phyloP scores from a whole-genome alignment of 2,113 vertebrate genomes.

The Muntiacus muntjak region DNA sequence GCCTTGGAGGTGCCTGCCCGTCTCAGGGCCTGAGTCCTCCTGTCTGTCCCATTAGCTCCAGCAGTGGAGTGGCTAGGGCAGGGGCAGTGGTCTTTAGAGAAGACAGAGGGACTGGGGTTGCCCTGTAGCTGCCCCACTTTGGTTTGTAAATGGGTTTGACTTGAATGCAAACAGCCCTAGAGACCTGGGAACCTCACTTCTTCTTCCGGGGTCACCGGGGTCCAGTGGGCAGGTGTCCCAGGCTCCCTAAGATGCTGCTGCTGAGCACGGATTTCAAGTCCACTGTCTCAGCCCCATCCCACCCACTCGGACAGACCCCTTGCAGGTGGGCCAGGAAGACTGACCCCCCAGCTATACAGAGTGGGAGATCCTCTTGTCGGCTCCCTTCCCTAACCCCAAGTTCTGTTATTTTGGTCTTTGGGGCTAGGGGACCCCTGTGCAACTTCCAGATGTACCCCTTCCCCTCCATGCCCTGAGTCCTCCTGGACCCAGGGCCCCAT shows the following conservation, averaged over 20 bases:
- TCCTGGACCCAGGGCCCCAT: background rate
- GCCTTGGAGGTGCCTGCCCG: background rate
- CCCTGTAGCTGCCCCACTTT: background rate
- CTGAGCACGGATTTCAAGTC: background rate
- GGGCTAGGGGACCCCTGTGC: background rate
- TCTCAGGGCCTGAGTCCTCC: background rate
- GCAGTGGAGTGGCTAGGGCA: background rate
- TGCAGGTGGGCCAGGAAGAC: background rate
- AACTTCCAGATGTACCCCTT: background rate
- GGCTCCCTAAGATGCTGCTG: background rate
- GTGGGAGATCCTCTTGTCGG: background rate
- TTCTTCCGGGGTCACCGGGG: background rate
- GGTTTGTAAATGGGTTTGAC: constrained; percentile 21
- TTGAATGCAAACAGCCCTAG: background rate
- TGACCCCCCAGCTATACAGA: background rate
- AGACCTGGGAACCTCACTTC: background rate
- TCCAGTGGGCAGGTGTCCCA: background rate
- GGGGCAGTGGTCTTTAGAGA: background rate
- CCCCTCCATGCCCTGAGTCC: background rate
- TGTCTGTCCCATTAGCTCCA: background rate
- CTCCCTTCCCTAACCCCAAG: background rate
- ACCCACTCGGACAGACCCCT: background rate
- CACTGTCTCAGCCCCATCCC: background rate
- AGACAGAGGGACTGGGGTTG: background rate
- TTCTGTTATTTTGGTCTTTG: background rate